Conservation (phyloP, 2,113 vertebrate species). For the Oxyruncus cristatus region DNA sequence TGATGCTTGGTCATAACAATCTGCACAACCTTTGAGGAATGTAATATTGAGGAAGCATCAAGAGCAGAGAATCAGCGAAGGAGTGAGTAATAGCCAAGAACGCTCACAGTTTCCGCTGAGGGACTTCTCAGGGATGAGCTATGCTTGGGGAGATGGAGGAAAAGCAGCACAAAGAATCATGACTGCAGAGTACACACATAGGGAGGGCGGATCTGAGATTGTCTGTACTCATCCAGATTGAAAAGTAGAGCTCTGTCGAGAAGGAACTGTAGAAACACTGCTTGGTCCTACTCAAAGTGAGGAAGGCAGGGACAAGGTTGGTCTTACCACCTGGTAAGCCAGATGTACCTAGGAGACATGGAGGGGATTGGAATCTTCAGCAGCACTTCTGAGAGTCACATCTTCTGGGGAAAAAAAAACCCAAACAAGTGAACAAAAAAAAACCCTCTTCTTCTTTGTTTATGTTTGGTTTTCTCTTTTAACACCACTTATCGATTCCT, state of each 20-base stretch:
- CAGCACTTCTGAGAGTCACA: neutral
- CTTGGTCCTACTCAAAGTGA: neutral
- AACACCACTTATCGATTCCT: fast-evolving
- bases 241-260: neutral
- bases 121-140: neutral
- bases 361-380: neutral
- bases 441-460: neutral
- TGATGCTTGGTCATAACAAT: fast-evolving
- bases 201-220: neutral
- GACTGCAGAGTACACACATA: neutral
- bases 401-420: neutral
- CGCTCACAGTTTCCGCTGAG: neutral
- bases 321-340: neutral
- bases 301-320: neutral
- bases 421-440: neutral
- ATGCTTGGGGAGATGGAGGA: neutral
- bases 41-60: neutral
- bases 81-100: neutral
- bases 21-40: neutral
- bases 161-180: neutral
- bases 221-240: neutral
- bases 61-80: neutral
- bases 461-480: neutral
- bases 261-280: neutral
- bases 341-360: neutral